Evolutionary conservation across 2,113 vertebrate genomes (phyloP), one percentile per base, ranked within the genome.

Genomic region (Morone saxatilis): DNA sequence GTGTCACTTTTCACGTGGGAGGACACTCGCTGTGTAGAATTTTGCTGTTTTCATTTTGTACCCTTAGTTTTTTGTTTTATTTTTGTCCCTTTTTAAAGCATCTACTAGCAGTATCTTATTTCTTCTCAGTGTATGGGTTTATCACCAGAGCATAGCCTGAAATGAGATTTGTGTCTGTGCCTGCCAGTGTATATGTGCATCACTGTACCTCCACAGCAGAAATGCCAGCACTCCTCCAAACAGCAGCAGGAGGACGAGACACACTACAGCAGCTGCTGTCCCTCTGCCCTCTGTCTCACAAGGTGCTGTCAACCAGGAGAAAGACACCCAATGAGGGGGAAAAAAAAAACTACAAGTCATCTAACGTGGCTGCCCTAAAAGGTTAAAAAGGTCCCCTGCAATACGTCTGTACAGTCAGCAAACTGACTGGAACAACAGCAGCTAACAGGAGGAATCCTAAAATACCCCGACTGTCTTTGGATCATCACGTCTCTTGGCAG

Each of bases 121-220:
- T 60, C 50, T 65, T 70, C n/a, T 47, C 70, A 11, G 86, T 5
- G 1, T 80, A 31, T 72, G 57, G 71, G 38, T 84, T 87, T 62
- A 80, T 79, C 78, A 54, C 53, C 74, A 76, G 67, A 79, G 61
- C 62, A n/a, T 16, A 73, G 78, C 75, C 80, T 84, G 80, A 85
- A 89, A 85, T 80, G 45, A 83, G 76, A 86, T 90, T 79, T 86
- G 68, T 81, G 56, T 66, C 0, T n/a, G 68, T 63, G 80, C 47
- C 25, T 76, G 70, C 56, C 38, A 10, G 75, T 71, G 77, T 83
- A 4, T 60, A 10, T 48, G 62, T 66, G 80, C 61, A 43, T 81
- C 69, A 88, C 72, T 54, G 53, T 94, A 96, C 95, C 95, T 92
- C 86, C 95, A 86, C 36, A 94, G 88, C 43, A 94, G 85, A 77